These are phyloP conservation scores for Aphis craccivora DNA, from an alignment of 1,140 invertebrate species.

Conservation along the genomic window DNA sequence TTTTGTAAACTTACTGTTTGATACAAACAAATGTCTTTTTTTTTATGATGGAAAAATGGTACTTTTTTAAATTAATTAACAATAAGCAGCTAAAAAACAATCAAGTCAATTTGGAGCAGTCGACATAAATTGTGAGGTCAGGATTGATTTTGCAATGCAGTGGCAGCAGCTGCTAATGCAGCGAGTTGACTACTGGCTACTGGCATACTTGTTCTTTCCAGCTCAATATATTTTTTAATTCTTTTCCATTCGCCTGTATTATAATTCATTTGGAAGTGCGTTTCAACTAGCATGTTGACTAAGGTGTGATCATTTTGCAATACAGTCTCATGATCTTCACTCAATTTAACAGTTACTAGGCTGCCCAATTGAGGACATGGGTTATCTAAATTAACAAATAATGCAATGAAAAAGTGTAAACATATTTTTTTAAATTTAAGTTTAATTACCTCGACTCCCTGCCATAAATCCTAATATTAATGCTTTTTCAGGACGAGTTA, in stretches of 20 bases:
- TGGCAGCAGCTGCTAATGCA: slow-evolving; percentile 54
- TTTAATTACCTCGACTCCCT: slow-evolving; percentile 80
- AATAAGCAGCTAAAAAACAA: not conserved
- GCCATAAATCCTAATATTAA: slow-evolving; percentile 98
- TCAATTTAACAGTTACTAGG: slow-evolving; percentile 91
- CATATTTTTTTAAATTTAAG: not conserved
- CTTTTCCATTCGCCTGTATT: slow-evolving; percentile 92
- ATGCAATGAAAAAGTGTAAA: not conserved
- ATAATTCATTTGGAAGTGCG: slow-evolving; percentile 97
- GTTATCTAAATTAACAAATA: slow-evolving; percentile 77
- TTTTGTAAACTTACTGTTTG: slow-evolving; percentile 27
- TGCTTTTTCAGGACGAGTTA: slow-evolving; percentile 94
- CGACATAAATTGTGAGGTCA: slow-evolving; percentile 30
- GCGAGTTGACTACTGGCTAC: slow-evolving; percentile 50
- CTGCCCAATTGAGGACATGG: slow-evolving; percentile 92
- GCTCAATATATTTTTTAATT: slow-evolving; percentile 80
- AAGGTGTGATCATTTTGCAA: slow-evolving; percentile 77
- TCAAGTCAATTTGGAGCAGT: not conserved
- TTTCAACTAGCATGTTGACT: slow-evolving; percentile 81
- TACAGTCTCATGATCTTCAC: slow-evolving; percentile 85
- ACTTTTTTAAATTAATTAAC: not conserved
- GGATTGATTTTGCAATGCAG: slow-evolving; percentile 51
- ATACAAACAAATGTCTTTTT: slow-evolving; percentile 53
- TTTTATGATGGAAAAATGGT: slow-evolving; percentile 23
- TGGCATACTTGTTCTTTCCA: slow-evolving; percentile 57